A percentile compares a stretch with the other conserved stretches of the same genome.
Conservation (phyloP, 92 coral and sea anemone species). For the Palythoa caribaeorum region DNA sequence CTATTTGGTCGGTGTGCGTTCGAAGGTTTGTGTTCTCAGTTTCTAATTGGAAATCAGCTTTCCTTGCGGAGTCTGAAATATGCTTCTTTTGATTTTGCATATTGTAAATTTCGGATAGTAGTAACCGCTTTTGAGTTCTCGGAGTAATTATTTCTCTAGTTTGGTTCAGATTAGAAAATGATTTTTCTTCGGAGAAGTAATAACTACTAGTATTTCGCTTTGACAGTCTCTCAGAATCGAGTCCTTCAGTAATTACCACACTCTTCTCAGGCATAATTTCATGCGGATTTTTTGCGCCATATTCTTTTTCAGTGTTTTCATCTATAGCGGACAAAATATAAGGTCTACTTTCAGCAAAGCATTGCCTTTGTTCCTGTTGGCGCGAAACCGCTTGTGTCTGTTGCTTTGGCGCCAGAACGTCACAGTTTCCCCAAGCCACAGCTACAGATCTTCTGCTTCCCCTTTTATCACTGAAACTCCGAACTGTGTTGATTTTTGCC, state of each 20-base stretch:
- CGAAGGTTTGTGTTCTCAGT: neutral
- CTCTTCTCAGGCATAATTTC: neutral
- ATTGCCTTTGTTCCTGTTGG: neutral
- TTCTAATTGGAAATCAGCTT: constrained; percentile 5
- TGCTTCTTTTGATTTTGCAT: neutral
- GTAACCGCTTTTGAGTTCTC: neutral
- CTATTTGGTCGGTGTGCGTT: neutral
- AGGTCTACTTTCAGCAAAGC: neutral
- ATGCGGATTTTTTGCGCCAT: neutral
- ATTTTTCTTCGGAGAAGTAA: neutral
- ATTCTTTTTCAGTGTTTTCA: neutral
- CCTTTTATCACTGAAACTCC: constrained; percentile 7
- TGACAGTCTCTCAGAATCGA: too few relatives aligned
- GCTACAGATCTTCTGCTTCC: neutral
- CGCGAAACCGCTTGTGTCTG: neutral
- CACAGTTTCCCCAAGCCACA: constrained; percentile 16
- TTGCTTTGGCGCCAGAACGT: neutral
- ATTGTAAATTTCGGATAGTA: neutral
- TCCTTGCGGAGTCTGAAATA: neutral
- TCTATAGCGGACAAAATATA: constrained; percentile 11
- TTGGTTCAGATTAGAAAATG: neutral
- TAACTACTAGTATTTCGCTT: neutral
- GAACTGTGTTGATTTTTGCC: constrained; percentile 12
- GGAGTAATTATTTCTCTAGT: neutral
- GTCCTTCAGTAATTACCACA: neutral